Percentiles rank a stretch among this genome's conserved stretches.
These are phyloP conservation scores for Brachionus sp. DNA, from an alignment of 1,140 invertebrate genomes.

Conservation along the genomic window DNA sequence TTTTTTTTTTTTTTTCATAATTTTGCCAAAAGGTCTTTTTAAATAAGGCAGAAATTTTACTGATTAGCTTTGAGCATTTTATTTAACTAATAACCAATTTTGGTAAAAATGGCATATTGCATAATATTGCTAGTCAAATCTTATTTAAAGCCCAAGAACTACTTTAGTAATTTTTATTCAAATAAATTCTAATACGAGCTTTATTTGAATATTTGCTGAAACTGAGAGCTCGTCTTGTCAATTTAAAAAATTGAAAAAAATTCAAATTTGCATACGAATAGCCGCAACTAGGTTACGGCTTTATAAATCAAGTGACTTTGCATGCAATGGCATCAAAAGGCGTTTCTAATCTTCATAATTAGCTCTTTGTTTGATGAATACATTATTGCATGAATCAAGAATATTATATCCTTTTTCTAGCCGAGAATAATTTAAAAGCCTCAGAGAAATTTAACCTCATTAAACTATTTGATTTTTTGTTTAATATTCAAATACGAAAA, in stretches of 20 bases:
- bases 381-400: background rate
- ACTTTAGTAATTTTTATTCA: background rate
- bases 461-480: conserved; percentile 32
- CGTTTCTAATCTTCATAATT: background rate
- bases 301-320: background rate
- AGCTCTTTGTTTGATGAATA: background rate
- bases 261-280: background rate
- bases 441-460: conserved; percentile 27
- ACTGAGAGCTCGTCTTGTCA: background rate
- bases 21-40: background rate
- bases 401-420: conserved; percentile 32
- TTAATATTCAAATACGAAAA: background rate
- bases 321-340: background rate
- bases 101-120: background rate
- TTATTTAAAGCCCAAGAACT: background rate
- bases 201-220: background rate
- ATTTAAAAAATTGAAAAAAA: background rate
- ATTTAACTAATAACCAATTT: background rate
- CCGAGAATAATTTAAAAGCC: background rate
- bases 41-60: background rate
- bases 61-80: background rate
- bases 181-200: background rate
- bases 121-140: background rate
- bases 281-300: background rate
- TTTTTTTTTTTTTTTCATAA: background rate